Evolutionary conservation across 1,140 invertebrate genomes (phyloP).

Genomic region (Microplitis demolitor): DNA sequence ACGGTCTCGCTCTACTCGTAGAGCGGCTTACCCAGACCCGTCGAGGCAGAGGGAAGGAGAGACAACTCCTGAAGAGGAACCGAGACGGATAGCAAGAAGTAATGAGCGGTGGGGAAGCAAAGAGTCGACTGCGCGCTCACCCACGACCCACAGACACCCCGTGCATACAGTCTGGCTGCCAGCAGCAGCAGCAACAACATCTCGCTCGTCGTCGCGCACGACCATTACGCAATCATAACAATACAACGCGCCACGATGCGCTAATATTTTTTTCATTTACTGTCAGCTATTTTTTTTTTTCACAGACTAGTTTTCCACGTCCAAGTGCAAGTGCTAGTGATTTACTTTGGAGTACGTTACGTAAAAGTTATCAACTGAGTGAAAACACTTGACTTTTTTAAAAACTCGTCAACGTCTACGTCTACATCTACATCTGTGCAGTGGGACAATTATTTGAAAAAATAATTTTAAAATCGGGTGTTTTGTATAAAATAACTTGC

Average conservation of each 20-base stretch:
- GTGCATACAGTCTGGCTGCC: slow-evolving; percentile 27
- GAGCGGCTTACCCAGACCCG: background rate
- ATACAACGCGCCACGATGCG: slow-evolving; percentile 37
- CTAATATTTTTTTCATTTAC: background rate
- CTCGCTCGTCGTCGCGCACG: slow-evolving; percentile 8
- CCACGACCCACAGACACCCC: slow-evolving; percentile 22
- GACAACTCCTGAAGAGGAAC: background rate
- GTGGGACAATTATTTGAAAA: too few relatives aligned
- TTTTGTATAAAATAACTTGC: background rate
- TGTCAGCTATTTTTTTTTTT: background rate
- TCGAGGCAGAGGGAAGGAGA: background rate
- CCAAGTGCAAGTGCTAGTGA: too few relatives aligned
- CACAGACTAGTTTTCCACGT: background rate
- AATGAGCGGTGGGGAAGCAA: background rate
- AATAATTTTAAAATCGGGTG: too few relatives aligned
- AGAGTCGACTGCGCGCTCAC: slow-evolving; percentile 23
- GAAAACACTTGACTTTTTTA: too few relatives aligned
- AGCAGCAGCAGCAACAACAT: slow-evolving; percentile 23
- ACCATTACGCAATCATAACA: slow-evolving; percentile 51
- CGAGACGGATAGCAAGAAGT: background rate
- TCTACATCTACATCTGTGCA: too few relatives aligned
- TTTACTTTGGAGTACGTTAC: too few relatives aligned
- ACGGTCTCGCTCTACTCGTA: too few relatives aligned
- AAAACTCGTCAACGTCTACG: too few relatives aligned
- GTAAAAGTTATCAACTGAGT: too few relatives aligned